Evolutionary conservation across 2,113 vertebrate genomes (phyloP).

Genomic region (Trichomycterus rosablanca): DNA sequence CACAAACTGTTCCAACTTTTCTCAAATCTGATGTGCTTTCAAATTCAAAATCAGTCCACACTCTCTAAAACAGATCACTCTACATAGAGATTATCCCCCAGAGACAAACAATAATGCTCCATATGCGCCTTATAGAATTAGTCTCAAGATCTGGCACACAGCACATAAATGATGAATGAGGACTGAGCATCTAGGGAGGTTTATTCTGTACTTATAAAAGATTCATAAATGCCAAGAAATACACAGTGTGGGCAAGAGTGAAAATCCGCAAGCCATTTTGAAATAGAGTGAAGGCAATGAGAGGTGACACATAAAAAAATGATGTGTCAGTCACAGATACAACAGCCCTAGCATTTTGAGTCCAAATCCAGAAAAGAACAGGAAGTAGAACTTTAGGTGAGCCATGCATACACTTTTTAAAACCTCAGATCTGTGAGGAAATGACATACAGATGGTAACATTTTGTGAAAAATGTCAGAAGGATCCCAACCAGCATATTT

Average conservation of each 20-base stretch:
- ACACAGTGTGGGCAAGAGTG: constrained; percentile 19
- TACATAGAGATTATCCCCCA: constrained; percentile 32
- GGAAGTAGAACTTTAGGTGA: neutral
- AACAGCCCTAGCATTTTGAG: neutral
- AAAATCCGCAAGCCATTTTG: constrained; percentile 19
- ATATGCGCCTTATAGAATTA: constrained; percentile 37
- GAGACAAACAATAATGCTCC: constrained; percentile 35
- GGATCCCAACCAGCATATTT: neutral
- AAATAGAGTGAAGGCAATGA: neutral
- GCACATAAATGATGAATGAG: constrained; percentile 46
- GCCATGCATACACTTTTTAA: neutral
- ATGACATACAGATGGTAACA: neutral
- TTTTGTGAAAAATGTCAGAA: neutral
- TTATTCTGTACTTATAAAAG: constrained; percentile 40
- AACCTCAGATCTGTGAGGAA: neutral
- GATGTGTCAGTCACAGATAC: constrained; percentile 20
- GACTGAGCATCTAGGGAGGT: constrained; percentile 27
- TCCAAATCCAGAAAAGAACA: neutral
- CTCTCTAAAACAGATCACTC: constrained; percentile 10
- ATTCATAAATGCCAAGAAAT: constrained; percentile 46
- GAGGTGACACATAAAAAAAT: neutral
- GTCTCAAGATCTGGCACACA: constrained; percentile 30
- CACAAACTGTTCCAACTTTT: too few species aligned
- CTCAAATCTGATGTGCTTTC: too few species aligned
- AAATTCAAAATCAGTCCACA: constrained; percentile 24